Evolutionary conservation across 2,888 invertebrate genomes (phyloP), one percentile per base, ranked within the genome.

Genomic region (Troides helena): DNA sequence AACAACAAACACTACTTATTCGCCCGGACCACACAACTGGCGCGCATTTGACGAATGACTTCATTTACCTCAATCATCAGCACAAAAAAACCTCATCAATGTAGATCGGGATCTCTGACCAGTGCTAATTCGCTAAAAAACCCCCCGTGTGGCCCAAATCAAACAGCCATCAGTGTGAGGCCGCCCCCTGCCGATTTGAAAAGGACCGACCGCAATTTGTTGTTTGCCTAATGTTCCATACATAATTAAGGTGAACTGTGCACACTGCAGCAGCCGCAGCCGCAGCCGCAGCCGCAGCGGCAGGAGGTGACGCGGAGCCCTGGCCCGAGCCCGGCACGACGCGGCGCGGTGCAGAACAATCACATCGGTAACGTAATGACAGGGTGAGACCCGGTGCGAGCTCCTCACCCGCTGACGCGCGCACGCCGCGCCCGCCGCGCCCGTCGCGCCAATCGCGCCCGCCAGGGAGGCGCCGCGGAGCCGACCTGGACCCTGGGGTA

Each of bases 291-390:
- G 5, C 39, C 10, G 39, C 39, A 1, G 39, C 7, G 39, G 8
- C 39, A 10, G 39, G 39, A 39, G 39, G 39, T 30, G 30, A 3
- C 30, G 30, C 30, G 30, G 4, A 30, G 30, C 30, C 39, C 7
- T 6, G 8, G 25, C 10, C 39, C 39, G 39, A 7, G 39, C 39
- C 39, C 39, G 8, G 39, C 39, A 39, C 39, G 1, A 68, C 72
- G 66, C 66, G 65, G 69, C 59, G 72, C 78, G 77, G 77, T 74
- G 57, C 25, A 70, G 69, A 70, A 73, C 75, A 78, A 79, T 77
- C 73, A 76, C 65, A 69, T 72, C 79, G 78, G 78, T 59, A 64
- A 50, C 60, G 67, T 80, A 77, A 80, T 80, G 72, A 80, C 75
- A 80, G 74, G 74, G 75, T 57, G 74, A 71, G 65, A 50, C 61